Percentiles rank a stretch among this genome's conserved stretches.
These are phyloP conservation scores for Axis porcinus DNA, from an alignment of 2,113 vertebrate species.

Conservation along the genomic window DNA sequence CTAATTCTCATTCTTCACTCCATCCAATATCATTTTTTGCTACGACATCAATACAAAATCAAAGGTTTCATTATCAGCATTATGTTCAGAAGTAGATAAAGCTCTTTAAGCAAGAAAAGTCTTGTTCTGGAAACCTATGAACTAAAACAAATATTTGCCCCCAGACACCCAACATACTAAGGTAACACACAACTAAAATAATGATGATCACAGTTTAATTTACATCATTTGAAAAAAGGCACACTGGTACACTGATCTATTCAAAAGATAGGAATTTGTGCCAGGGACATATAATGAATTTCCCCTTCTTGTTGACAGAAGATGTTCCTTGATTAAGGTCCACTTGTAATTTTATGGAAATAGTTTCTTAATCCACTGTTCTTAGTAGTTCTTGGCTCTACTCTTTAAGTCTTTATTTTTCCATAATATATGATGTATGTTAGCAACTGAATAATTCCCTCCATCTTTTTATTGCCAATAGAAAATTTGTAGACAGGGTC, in stretches of 20 bases:
- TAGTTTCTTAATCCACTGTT: neutral
- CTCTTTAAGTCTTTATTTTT: neutral
- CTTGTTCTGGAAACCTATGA: neutral
- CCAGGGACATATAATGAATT: neutral
- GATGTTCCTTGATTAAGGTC: neutral
- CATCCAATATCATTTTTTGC: neutral
- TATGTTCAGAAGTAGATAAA: neutral
- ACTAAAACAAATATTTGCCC: neutral
- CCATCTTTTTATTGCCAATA: neutral
- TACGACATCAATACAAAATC: neutral
- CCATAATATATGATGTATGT: neutral
- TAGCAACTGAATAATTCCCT: neutral
- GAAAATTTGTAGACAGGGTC: neutral
- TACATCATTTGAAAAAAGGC: neutral
- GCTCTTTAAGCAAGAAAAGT: neutral
- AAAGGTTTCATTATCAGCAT: neutral
- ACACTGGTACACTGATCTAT: neutral
- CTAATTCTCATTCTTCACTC: neutral
- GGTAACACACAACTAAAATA: neutral
- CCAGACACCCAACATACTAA: neutral
- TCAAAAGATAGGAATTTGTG: neutral
- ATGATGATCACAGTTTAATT: neutral
- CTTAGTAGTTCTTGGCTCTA: neutral
- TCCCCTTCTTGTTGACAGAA: neutral
- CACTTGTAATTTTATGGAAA: neutral